phyloP scores from a whole-genome alignment of 2,888 invertebrate species.

The Iselma pallidipennis region DNA sequence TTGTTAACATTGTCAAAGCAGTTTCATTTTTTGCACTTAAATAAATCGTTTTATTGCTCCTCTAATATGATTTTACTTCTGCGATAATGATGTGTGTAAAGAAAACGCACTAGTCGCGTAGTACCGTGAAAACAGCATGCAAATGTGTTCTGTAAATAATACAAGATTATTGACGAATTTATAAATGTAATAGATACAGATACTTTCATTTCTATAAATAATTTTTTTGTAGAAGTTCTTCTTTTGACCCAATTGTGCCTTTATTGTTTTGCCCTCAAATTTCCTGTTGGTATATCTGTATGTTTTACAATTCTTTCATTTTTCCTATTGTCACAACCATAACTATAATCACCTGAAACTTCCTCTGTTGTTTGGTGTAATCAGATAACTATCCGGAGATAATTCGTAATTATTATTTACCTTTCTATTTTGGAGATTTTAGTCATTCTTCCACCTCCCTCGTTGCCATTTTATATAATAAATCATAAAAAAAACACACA shows the following conservation, averaged over 20 bases:
- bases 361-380: neutral
- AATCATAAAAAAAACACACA: too few relatives aligned
- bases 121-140: conserved; percentile 17
- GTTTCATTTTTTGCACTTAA: conserved; percentile 14
- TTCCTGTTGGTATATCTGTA: too few relatives aligned
- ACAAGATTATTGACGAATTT: conserved; percentile 10
- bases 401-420: neutral
- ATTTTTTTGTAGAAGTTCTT: neutral
- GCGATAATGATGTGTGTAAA: conserved; percentile 22
- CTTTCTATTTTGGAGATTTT: neutral
- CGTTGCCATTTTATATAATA: too few relatives aligned
- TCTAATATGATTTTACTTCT: conserved; percentile 21
- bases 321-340: neutral
- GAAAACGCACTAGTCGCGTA: conserved; percentile 12
- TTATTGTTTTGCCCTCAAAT: neutral
- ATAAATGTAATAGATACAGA: neutral
- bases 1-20: neutral
- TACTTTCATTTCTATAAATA: too few relatives aligned
- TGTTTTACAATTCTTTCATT: too few relatives aligned
- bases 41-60: conserved; percentile 21
- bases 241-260: neutral
- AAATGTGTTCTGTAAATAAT: conserved; percentile 23
- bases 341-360: neutral
- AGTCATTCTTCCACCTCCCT: neutral
- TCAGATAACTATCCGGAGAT: neutral